phyloP scores from a whole-genome alignment of 2,888 invertebrate genomes.

The Sericinus montela region DNA sequence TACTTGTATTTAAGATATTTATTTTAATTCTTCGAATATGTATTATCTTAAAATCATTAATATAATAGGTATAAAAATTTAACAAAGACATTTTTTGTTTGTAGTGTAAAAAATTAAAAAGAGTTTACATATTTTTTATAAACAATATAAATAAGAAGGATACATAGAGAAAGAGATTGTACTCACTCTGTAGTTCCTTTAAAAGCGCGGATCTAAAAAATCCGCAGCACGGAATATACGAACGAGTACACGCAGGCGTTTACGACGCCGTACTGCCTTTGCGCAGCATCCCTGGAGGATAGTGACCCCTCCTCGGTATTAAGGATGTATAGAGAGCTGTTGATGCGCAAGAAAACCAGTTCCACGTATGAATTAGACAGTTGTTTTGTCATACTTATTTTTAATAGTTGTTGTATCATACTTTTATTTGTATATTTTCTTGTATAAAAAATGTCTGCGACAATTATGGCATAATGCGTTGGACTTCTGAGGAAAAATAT shows the following conservation, averaged over 20 bases:
- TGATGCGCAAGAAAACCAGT: constrained; percentile 11
- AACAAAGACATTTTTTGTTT: too few species aligned
- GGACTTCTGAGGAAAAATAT: too few species aligned
- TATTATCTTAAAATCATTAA: too few species aligned
- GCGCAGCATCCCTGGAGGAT: constrained; percentile 47
- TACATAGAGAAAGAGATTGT: neutral
- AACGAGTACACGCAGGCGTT: constrained; percentile 21
- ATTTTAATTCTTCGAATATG: too few species aligned
- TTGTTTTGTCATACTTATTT: constrained; percentile 1
- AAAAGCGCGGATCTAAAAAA: constrained; percentile 2
- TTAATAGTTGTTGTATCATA: neutral
- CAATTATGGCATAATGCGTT: too few species aligned
- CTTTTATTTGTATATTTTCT: too few species aligned
- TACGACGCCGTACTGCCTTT: constrained; percentile 38
- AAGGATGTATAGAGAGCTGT: constrained; percentile 24
- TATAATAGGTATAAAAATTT: too few species aligned
- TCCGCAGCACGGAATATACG: constrained; percentile 3
- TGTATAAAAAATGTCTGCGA: too few species aligned
- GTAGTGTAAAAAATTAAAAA: too few species aligned
- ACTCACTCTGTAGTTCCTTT: constrained; percentile 8
- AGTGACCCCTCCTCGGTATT: constrained; percentile 36
- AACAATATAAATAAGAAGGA: neutral
- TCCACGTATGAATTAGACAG: neutral
- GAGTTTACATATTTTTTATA: too few species aligned
- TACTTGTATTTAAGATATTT: too few species aligned